Evolutionary conservation across 2,113 vertebrate species (phyloP).

Genomic region (Dunckerocampus dactyliophorus): DNA sequence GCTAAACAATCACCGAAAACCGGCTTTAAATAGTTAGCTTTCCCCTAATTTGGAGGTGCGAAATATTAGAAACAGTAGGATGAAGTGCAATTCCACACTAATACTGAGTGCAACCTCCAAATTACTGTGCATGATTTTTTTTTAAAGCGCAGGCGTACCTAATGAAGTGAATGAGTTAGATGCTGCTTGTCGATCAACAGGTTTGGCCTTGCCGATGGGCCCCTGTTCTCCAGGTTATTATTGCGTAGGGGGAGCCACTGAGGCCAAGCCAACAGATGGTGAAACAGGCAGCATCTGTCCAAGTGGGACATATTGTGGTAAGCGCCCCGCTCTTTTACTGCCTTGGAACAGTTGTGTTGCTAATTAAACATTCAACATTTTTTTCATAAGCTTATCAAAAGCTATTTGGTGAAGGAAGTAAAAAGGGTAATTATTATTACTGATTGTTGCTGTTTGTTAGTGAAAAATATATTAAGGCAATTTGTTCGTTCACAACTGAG

Average conservation of each 20-base stretch:
- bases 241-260: constrained; percentile 74
- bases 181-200: constrained; percentile 57
- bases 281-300: constrained; percentile 82
- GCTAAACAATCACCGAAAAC: background rate
- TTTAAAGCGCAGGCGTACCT: background rate
- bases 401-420: background rate
- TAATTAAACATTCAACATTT: constrained; percentile 13
- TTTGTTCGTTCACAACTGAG: too few relatives aligned
- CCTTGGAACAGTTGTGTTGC: constrained; percentile 3
- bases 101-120: too few relatives aligned
- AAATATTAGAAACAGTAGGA: too few relatives aligned
- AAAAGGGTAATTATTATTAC: too few relatives aligned
- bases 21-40: too few relatives aligned
- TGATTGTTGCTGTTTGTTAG: too few relatives aligned
- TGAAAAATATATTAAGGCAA: background rate
- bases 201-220: constrained; percentile 78
- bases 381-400: constrained; percentile 1
- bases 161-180: background rate
- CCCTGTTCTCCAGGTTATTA: constrained; percentile 83
- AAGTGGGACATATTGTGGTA: constrained; percentile 83
- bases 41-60: too few relatives aligned
- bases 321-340: constrained; percentile 38
- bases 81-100: too few relatives aligned
- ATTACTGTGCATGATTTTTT: too few relatives aligned
- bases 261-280: constrained; percentile 77